A percentile compares a stretch with the other conserved stretches of the same genome.
These are phyloP conservation scores for Neofelis nebulosa DNA, from an alignment of 2,113 vertebrate genomes.

Conservation along the genomic window DNA sequence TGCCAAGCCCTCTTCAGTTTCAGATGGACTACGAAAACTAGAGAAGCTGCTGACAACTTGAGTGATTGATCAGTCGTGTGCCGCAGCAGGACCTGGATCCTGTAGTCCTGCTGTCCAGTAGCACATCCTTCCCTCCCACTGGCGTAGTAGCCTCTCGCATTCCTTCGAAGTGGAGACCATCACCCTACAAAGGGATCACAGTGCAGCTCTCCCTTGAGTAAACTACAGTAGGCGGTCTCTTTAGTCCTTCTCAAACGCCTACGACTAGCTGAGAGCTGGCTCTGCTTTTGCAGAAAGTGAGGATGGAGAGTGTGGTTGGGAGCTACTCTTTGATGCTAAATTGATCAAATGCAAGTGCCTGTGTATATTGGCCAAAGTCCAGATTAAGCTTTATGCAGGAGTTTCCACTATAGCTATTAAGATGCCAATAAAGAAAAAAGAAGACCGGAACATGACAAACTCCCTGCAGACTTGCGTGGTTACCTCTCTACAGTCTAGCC, in stretches of 20 bases:
- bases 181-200: not conserved
- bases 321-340: not conserved
- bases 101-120: accelerated
- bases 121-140: accelerated
- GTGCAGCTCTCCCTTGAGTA: not conserved
- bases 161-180: not conserved
- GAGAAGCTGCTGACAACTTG: not conserved
- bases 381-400: not conserved
- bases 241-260: not conserved
- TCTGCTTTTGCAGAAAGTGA: not conserved
- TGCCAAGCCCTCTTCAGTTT: not conserved
- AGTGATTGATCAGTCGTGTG: not conserved
- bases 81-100: not conserved
- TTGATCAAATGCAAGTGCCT: not conserved
- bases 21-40: not conserved
- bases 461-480: not conserved
- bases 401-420: not conserved
- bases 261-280: not conserved
- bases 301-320: not conserved
- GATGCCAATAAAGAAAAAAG: not conserved
- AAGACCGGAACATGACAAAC: not conserved
- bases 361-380: not conserved
- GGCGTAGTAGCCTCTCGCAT: not conserved
- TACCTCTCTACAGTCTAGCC: not conserved
- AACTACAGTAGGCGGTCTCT: not conserved